These are phyloP conservation scores for Yasuhikotakia modesta DNA, from an alignment of 2,797 vertebrate genomes.

Conservation along the genomic window DNA sequence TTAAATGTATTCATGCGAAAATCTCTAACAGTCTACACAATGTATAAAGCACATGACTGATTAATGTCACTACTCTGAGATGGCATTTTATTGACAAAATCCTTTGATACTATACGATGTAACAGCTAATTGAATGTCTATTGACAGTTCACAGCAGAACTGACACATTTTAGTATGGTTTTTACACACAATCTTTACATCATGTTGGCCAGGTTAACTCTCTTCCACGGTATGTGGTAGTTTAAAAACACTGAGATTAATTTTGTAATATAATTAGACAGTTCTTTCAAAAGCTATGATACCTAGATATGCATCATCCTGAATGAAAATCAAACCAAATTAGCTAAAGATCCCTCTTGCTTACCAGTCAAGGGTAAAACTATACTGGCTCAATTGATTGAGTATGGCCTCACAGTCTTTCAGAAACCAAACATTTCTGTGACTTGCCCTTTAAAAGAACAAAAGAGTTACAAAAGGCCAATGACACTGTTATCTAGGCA, in stretches of 20 bases:
- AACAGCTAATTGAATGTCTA: too few species aligned
- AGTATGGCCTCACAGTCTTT: constrained; percentile 22
- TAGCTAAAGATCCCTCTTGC: background rate
- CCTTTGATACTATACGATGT: too few species aligned
- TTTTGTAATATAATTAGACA: background rate
- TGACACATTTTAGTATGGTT: too few species aligned
- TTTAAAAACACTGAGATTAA: background rate
- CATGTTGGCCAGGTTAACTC: background rate
- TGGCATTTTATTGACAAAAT: too few species aligned
- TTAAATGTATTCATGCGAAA: too few species aligned
- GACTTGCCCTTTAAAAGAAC: constrained; percentile 41
- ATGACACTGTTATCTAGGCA: constrained; percentile 26
- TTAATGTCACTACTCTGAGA: too few species aligned
- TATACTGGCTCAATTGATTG: constrained; percentile 4
- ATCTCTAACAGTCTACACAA: too few species aligned
- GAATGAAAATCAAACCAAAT: background rate
- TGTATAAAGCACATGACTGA: too few species aligned
- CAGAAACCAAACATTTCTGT: constrained; percentile 24
- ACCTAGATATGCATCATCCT: background rate
- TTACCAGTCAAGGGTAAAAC: constrained; percentile 12
- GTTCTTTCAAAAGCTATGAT: background rate
- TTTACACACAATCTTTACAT: too few species aligned
- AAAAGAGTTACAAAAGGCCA: constrained; percentile 37
- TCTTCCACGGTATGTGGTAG: background rate
- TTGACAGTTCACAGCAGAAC: too few species aligned